These are phyloP conservation scores for Phylloscopus trochilus DNA, from an alignment of 2,113 vertebrate species.

Conservation along the genomic window DNA sequence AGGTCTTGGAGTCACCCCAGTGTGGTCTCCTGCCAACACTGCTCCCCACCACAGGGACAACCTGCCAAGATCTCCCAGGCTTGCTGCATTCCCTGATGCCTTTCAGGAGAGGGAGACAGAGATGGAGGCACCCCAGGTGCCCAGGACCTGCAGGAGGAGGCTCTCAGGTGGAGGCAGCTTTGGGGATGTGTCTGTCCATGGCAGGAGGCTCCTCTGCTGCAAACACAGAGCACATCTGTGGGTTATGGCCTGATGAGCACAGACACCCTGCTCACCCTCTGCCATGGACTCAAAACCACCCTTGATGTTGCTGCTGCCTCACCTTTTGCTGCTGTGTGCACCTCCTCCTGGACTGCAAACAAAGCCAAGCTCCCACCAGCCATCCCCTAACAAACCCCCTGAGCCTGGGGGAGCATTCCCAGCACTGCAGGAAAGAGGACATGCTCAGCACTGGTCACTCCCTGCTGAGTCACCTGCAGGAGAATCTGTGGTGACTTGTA, in stretches of 20 bases:
- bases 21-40: accelerated
- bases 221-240: background rate
- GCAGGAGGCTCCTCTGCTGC: background rate
- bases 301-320: background rate
- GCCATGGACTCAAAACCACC: background rate
- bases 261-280: background rate
- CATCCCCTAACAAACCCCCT: background rate
- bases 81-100: background rate
- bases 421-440: background rate
- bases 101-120: background rate
- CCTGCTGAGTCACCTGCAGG: no score
- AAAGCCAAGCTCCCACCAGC: background rate
- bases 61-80: background rate
- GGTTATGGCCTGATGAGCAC: background rate
- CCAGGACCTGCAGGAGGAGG: background rate
- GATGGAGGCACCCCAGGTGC: background rate
- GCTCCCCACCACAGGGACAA: background rate
- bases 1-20: background rate
- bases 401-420: background rate
- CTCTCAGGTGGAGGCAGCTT: background rate
- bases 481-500: no score
- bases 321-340: background rate
- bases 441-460: no score
- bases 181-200: background rate
- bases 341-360: background rate